Percentiles rank a stretch among this genome's conserved stretches.
Conservation (phyloP, 92 coral and sea anemone species). For the Chrysogorgia sp. region DNA sequence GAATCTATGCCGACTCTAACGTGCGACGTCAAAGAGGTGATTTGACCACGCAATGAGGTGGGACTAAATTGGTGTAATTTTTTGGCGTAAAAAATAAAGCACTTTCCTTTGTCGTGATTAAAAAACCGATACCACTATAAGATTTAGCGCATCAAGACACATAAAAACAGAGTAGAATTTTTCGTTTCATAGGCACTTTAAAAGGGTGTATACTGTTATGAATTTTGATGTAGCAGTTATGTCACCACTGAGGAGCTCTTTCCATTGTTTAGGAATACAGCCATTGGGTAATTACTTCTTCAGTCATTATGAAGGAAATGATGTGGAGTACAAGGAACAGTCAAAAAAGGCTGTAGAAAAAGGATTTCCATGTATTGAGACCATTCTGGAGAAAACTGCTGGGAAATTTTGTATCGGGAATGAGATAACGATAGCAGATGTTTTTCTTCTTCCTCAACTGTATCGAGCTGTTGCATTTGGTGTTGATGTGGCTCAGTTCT, state of each 20-base stretch:
- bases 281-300: conserved; percentile 15
- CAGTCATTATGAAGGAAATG: background rate
- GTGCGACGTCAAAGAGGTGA: no score
- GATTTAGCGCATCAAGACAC: no score
- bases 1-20: no score
- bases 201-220: no score
- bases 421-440: conserved; percentile 21
- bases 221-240: no score
- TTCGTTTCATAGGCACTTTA: no score
- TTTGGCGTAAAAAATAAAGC: no score
- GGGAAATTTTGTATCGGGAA: conserved; percentile 15
- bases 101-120: no score
- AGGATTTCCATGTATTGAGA: conserved; percentile 22
- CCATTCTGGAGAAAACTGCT: conserved; percentile 16
- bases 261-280: conserved; percentile 16
- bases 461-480: conserved; percentile 25
- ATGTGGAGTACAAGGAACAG: background rate
- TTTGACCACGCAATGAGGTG: no score
- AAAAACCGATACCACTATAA: no score
- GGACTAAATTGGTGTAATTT: no score
- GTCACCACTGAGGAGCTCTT: background rate
- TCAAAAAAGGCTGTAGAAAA: conserved; percentile 20
- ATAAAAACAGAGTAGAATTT: background rate
- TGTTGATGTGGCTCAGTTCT: background rate
- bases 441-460: conserved; percentile 17